Conservation (phyloP, 2,888 invertebrate species). For the Rhagium mordax region DNA sequence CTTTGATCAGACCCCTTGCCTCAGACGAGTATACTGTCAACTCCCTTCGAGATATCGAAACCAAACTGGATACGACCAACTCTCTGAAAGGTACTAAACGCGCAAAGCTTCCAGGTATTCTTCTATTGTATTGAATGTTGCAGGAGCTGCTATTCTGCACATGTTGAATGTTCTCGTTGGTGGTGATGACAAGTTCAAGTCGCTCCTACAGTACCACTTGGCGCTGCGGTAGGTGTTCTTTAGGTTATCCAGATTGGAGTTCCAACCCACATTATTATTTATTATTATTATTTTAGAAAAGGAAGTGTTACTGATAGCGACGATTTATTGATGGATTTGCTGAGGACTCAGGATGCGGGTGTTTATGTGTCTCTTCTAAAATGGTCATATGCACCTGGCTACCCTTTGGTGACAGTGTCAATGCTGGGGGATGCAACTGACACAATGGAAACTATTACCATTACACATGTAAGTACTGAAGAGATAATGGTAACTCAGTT, state of each 20-base stretch:
- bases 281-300: not conserved
- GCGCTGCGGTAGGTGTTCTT: not conserved
- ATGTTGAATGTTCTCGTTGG: not conserved
- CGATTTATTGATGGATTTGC: constrained; percentile 6
- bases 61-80: no score
- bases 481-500: no score
- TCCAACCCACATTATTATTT: not conserved
- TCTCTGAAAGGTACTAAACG: no score
- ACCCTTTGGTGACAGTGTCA: constrained; percentile 2
- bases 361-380: not conserved
- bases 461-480: not conserved
- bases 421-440: not conserved
- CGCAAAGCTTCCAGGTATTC: no score
- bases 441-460: not conserved
- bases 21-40: no score
- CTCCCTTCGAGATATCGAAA: no score
- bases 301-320: not conserved
- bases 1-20: no score
- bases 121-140: not conserved
- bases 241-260: no score
- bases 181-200: not conserved
- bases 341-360: not conserved
- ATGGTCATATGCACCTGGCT: constrained; percentile 12
- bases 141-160: constrained; percentile 6
- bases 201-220: not conserved